Conservation (phyloP, 1,140 invertebrate species). For the Triops longicaudatus region DNA sequence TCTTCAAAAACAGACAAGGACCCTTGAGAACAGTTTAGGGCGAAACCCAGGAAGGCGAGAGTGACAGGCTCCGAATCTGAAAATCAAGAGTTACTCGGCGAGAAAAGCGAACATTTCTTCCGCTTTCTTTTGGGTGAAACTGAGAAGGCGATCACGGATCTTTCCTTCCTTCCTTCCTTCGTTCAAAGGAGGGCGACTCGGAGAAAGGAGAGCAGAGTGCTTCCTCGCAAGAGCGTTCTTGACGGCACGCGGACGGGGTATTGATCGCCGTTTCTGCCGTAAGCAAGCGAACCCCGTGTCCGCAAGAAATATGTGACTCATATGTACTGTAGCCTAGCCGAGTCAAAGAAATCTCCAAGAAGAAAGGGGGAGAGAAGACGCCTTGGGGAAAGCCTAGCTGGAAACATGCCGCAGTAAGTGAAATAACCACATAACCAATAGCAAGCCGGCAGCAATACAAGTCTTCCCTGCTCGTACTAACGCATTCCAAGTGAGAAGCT, state of each 20-base stretch:
- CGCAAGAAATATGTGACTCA: background rate
- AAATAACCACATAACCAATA: background rate
- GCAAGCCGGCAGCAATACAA: background rate
- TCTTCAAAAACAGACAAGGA: too few relatives aligned
- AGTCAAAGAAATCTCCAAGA: background rate
- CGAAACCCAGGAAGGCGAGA: too few relatives aligned
- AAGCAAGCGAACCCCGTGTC: background rate
- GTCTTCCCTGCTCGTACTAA: too few relatives aligned
- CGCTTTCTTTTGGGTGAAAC: background rate
- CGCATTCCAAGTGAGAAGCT: too few relatives aligned
- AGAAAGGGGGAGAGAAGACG: background rate
- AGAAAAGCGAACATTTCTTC: background rate
- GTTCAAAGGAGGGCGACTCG: background rate
- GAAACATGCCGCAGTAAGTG: background rate
- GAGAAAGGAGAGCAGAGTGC: background rate
- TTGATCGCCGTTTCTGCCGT: conserved; percentile 2
- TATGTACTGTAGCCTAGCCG: background rate
- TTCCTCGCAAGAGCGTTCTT: background rate
- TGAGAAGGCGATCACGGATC: background rate
- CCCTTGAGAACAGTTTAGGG: too few relatives aligned
- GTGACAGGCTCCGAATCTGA: background rate
- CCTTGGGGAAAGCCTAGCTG: background rate
- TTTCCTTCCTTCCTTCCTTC: background rate
- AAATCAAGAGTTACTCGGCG: background rate
- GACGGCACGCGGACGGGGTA: background rate